These are phyloP conservation scores for Drosophila leontia DNA, from an alignment of 1,140 invertebrate species.

Conservation along the genomic window DNA sequence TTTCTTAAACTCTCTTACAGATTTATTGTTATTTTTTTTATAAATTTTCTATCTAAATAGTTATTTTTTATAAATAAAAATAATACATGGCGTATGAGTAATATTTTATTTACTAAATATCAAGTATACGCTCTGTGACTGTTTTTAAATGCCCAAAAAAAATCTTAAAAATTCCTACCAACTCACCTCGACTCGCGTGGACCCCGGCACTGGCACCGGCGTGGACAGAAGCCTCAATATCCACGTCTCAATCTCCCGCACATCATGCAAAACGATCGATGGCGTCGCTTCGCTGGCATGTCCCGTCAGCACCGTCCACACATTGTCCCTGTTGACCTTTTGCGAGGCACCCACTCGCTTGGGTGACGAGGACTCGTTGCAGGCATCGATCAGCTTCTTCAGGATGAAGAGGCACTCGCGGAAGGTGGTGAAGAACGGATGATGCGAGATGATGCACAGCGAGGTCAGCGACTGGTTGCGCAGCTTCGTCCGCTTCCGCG, in stretches of 20 bases:
- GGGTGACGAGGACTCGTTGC: conserved; percentile 96
- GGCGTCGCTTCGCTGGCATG: conserved; percentile 91
- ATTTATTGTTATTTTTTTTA: neutral
- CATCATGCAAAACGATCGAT: conserved; percentile 96
- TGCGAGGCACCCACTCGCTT: conserved; percentile 94
- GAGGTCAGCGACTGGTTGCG: conserved; percentile 97
- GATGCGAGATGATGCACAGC: conserved; percentile 98
- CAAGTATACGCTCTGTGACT: neutral
- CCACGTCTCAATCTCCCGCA: conserved; percentile 99
- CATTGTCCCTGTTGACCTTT: conserved; percentile 91
- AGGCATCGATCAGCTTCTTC: conserved; percentile 97
- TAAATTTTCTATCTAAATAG: neutral
- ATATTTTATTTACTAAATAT: neutral
- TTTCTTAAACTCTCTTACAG: neutral
- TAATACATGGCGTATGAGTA: neutral
- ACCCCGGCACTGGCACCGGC: conserved; percentile 98
- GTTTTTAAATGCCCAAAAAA: neutral
- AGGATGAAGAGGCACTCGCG: conserved; percentile 98
- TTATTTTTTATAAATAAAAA: neutral
- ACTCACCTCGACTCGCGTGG: conserved; percentile 95
- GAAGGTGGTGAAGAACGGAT: conserved; percentile 99
- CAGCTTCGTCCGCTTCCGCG: conserved; percentile 91
- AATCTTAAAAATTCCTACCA: no score
- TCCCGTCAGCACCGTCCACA: conserved; percentile 94
- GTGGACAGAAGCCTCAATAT: conserved; percentile 97